These are phyloP conservation scores for Daktulosphaira vitifoliae DNA, from an alignment of 1,140 invertebrate species.

Conservation along the genomic window DNA sequence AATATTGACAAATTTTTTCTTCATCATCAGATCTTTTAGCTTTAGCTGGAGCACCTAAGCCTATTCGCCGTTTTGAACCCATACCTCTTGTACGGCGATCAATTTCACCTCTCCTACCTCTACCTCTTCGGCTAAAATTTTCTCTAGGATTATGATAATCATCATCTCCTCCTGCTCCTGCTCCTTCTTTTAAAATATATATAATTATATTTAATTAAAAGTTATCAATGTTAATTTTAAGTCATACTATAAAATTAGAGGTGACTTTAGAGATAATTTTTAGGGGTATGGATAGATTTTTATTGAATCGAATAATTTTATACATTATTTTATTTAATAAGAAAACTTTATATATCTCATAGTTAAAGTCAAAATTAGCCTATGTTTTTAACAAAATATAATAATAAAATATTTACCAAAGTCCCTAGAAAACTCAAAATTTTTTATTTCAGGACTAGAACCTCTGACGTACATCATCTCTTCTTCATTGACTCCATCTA, in stretches of 20 bases:
- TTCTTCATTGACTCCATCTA: constrained; percentile 15
- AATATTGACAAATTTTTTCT: constrained; percentile 33
- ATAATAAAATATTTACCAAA: constrained; percentile 13
- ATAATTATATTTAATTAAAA: too few species aligned
- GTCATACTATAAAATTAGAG: too few species aligned
- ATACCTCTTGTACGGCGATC: constrained; percentile 14
- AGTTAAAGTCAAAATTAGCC: too few species aligned
- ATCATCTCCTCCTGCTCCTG: constrained; percentile 13
- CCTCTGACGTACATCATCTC: constrained; percentile 9
- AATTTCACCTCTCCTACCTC: constrained; percentile 6
- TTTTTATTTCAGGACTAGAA: constrained; percentile 1
- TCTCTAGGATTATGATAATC: not conserved
- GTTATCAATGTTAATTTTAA: too few species aligned
- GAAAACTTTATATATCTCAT: too few species aligned
- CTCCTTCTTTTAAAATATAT: too few species aligned
- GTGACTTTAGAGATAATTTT: too few species aligned
- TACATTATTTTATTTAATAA: too few species aligned
- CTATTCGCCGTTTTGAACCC: not conserved
- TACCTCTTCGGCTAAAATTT: constrained; percentile 12
- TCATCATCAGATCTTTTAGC: constrained; percentile 22
- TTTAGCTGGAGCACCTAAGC: not conserved
- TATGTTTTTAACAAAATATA: too few species aligned
- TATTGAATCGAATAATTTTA: too few species aligned
- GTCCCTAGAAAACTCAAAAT: constrained; percentile 20
- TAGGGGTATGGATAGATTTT: too few species aligned